Evolutionary conservation across 2,888 invertebrate genomes (phyloP), one percentile per base, ranked within the genome.

Genomic region (Anorthoa munda): DNA sequence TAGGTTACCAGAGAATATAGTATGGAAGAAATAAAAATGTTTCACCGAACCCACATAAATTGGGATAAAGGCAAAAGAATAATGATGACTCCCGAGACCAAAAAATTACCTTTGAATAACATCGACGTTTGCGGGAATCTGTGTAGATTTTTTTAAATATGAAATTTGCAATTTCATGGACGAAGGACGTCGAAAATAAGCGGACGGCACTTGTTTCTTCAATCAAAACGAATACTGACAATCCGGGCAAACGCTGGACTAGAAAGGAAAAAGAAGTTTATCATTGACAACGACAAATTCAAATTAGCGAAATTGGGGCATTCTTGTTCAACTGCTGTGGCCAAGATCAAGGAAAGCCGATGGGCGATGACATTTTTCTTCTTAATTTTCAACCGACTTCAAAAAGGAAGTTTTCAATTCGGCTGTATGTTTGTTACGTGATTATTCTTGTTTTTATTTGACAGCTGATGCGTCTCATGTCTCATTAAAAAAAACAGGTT

Each of bases 231-330:
- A 66, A 75, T 39, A 56, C 81, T 61, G 31, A 18, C 31, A 81
- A 65, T 81, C 60, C 50, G 39, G 39, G 60, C 61, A 77, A 76
- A 72, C 55, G 46, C 9, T 39, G 4, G 71, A 77, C 13, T 46
- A 11, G 61, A 77, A 58, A 66, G 65, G 70, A 77, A 70, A 75
- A 66, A 77, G 75, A 51, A 60, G 81, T 77, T 77, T 77, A 81
- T 48, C 81, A 81, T 48, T 46, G 81, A 39, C 75, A 39, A 59
- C 63, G 46, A 48, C 60, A 56, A 55, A 81, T 81, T 81, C 60
- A 56, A 55, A 81, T 81, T 81, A 75, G 11, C 59, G 9, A 56
- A 81, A 77, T 61, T 81, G 31, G 48, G 21, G 50, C 26, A 70
- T 46, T 17, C 45, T 61, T 51, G 17, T 51, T 73, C 5, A 17